phyloP scores from a whole-genome alignment of 1,140 invertebrate genomes.

The Neocloeon triangulifer region DNA sequence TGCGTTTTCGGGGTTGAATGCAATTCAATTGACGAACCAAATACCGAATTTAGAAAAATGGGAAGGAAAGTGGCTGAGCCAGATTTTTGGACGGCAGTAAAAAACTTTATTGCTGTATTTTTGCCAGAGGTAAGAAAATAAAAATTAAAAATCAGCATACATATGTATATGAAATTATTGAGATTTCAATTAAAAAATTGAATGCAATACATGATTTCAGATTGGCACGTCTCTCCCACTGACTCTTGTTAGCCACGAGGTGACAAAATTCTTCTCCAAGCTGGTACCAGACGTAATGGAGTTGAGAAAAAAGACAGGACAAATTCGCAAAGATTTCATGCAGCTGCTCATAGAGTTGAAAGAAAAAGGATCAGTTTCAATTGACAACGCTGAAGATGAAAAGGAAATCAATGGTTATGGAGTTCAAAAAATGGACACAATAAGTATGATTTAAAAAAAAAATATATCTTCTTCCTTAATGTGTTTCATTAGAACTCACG shows the following conservation, averaged over 20 bases:
- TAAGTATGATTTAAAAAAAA: too few species aligned
- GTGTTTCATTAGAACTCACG: too few species aligned
- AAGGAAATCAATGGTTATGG: neutral
- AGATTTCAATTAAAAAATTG: too few species aligned
- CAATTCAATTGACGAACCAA: constrained; percentile 18
- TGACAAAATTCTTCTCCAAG: neutral
- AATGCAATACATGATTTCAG: too few species aligned
- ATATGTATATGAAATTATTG: too few species aligned
- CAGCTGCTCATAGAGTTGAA: constrained; percentile 1
- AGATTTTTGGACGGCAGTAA: too few species aligned
- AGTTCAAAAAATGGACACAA: neutral
- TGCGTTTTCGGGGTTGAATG: constrained; percentile 30
- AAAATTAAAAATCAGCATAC: too few species aligned
- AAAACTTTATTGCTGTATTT: too few species aligned
- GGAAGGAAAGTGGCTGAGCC: neutral
- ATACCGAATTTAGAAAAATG: neutral
- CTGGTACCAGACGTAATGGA: neutral
- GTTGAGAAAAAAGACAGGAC: neutral
- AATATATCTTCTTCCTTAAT: too few species aligned
- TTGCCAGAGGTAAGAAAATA: too few species aligned
- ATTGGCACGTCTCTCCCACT: too few species aligned
- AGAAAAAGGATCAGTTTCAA: neutral
- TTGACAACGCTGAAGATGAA: neutral
- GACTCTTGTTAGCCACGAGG: constrained; percentile 8
- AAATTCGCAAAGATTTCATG: constrained; percentile 2